phyloP scores from a whole-genome alignment of 2,888 invertebrate genomes.

The Dioctria linearis region DNA sequence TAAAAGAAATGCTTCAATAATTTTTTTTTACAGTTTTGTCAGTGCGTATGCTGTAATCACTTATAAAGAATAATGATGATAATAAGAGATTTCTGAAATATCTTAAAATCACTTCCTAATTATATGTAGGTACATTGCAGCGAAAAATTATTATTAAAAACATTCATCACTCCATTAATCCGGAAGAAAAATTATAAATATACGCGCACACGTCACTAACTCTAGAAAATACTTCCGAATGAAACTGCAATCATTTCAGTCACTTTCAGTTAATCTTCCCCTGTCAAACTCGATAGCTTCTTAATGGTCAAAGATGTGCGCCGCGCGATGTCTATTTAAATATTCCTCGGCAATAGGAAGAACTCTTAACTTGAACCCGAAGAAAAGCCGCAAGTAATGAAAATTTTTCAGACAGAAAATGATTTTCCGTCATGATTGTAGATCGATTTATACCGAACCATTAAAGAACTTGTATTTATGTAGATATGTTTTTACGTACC shows the following conservation, averaged over 20 bases:
- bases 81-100: no score
- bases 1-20: no score
- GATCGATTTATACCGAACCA: conserved; percentile 49
- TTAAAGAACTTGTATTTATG: conserved; percentile 50
- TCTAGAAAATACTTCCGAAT: conserved; percentile 18
- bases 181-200: no score
- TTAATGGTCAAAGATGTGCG: conserved; percentile 30
- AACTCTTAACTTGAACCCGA: not conserved
- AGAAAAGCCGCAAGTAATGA: conserved; percentile 47
- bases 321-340: conserved; percentile 35
- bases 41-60: no score
- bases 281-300: conserved; percentile 42
- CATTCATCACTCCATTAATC: no score
- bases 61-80: no score
- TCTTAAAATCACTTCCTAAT: no score
- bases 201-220: no score
- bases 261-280: conserved; percentile 37
- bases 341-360: conserved; percentile 5
- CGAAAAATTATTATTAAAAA: no score
- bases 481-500: no score
- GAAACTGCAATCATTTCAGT: conserved; percentile 1
- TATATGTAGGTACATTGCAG: no score
- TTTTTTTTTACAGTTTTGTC: no score
- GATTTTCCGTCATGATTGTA: conserved; percentile 48
- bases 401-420: conserved; percentile 50